Evolutionary conservation across 2,888 invertebrate species (phyloP), one percentile per base, ranked within the genome.

Genomic region (Papilio elwesi): DNA sequence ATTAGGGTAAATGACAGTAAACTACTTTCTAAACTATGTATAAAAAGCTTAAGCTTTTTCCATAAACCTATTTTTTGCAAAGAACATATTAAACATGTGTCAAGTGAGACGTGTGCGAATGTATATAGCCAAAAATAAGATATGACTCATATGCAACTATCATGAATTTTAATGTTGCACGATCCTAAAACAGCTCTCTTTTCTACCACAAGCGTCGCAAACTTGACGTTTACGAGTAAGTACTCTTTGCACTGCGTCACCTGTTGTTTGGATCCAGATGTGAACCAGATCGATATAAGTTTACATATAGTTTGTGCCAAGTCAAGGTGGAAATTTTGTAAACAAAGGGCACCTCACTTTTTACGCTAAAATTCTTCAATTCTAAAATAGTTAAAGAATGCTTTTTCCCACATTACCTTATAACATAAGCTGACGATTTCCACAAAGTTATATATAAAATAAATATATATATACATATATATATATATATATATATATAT

Each of bases 21-120:
- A 74, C 80, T 70, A 68, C 70, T 70, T 76, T 75, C 71, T 73
- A 71, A 81, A 59, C 10, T 10, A 3, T 59, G n/a, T 43, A 0
- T 43, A n/a, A 59, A 59, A 59, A 43, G n/a, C 1, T 59, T 43
- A n/a, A 10, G n/a, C n/a, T 43, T 57, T 52, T n/a, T 43, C 38
- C 43, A 59, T 59, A 59, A n/a, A 3, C 12, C 7, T 59, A 10
- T 43, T 43, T 1, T 26, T 26, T 26, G n/a, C n/a, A n/a, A n/a
- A 2, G 26, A 26, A 26, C 26, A 4, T 26, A 26, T 26, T 26
- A 26, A 26, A 38, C 9, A 26, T 12, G n/a, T 59, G n/a, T n/a
- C n/a, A 38, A 59, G n/a, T n/a, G 36, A 8, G n/a, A 36, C n/a
- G n/a, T 38, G 59, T 51, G 0, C n/a, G 12, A 26, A 26, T 57